Evolutionary conservation across 2,888 invertebrate genomes (phyloP).

Genomic region (Aporophyla lueneburgensis): DNA sequence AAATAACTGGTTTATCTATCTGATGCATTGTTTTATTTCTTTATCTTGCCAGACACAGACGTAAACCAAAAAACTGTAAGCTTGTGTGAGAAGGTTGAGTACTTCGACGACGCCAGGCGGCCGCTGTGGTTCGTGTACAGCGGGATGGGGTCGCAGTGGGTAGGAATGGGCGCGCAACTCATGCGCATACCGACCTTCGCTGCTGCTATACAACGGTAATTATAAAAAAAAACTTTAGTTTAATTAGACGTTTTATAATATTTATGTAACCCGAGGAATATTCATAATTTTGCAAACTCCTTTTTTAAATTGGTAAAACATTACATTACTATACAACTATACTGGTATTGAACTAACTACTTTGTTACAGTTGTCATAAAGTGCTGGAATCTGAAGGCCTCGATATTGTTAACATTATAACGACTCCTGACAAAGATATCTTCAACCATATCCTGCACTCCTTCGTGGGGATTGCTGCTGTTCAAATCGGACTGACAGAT

Average conservation of each 20-base stretch:
- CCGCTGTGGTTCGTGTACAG: slow-evolving; percentile 94
- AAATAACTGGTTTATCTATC: too few relatives aligned
- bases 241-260: neutral
- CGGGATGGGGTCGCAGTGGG: slow-evolving; percentile 94
- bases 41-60: slow-evolving; percentile 65
- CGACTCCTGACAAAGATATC: slow-evolving; percentile 90
- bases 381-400: slow-evolving; percentile 91
- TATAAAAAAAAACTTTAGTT: neutral
- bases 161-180: slow-evolving; percentile 92
- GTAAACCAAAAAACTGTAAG: slow-evolving; percentile 72
- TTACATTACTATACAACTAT: neutral
- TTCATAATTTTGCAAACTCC: too few relatives aligned
- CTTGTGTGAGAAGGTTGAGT: slow-evolving; percentile 72
- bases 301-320: neutral
- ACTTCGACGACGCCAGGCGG: slow-evolving; percentile 77
- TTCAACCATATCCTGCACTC: slow-evolving; percentile 89
- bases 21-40: slow-evolving; percentile 35
- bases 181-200: slow-evolving; percentile 92
- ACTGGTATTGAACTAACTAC: neutral
- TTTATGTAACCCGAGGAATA: neutral
- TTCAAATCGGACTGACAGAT: slow-evolving; percentile 89
- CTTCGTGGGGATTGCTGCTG: slow-evolving; percentile 86
- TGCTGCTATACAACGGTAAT: slow-evolving; percentile 85
- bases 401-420: slow-evolving; percentile 92
- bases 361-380: slow-evolving; percentile 84